Base-by-base conservation (phyloP, 92 coral and sea anemone species). In the Porites rus region DNA sequence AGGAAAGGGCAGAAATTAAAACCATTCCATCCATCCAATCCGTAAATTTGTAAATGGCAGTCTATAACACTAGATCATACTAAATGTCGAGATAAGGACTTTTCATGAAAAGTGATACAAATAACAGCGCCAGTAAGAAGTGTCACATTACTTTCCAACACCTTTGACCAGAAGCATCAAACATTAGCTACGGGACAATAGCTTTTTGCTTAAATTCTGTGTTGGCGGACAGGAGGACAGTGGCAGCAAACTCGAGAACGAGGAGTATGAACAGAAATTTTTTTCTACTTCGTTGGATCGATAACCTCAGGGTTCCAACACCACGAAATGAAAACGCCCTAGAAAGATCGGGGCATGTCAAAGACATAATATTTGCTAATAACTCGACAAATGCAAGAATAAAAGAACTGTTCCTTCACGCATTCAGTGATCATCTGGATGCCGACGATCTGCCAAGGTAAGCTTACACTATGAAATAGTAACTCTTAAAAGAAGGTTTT, bases 81-180 rank as follows among this genome's bases (percentile, higher is more conserved):
- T 73, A 73, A 73, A 28, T 28, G 31, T 28, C 4, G 3, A 28
- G 31, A 73, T 73, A 52, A 73, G 20, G 77, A 73, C 19, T 73
- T 73, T 62, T 73, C 77, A 25, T 73, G 61, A 73, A 73, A 73
- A 38, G 77, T 51, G 77, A 43, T 73, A 73, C 77, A 46, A 73
- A 73, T 73, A 46, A 73, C 31, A 43, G 59, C 51, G 77, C 77
- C 77, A 28, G 31, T 28, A 28, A 28, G 31, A 28, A 28, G 31
- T 28, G 31, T 28, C 31, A 28, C 31, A 3, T 31, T 73, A 31
- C 9, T 73, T 73, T 7, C 77, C 77, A 73, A 50, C 77, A 38
- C 77, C 77, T 73, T 73, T 73, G 59, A 73, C 77, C 61, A 46
- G 59, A 73, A 73, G 77, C 77, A 73, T 73, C 77, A 28, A 73